These are phyloP conservation scores for Agonopterix alstromeriana DNA, from an alignment of 2,888 invertebrate genomes.

Conservation along the genomic window DNA sequence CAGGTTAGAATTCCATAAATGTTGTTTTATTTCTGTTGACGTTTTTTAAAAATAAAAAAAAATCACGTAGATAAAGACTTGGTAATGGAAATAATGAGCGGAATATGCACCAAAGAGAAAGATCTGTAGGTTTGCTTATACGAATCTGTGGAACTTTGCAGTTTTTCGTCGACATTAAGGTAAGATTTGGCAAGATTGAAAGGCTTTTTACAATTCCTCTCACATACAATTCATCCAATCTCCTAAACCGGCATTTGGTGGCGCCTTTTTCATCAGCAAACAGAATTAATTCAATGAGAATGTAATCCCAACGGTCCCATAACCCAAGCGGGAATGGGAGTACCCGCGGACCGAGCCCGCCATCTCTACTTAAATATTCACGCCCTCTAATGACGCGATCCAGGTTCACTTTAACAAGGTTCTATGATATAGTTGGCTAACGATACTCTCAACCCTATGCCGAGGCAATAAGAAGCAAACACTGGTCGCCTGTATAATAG, in stretches of 20 bases:
- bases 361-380: constrained; percentile 67
- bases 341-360: constrained; percentile 43
- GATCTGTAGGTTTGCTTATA: too few species aligned
- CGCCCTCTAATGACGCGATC: constrained; percentile 67
- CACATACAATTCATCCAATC: constrained; percentile 25
- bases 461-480: not conserved
- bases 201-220: constrained; percentile 3
- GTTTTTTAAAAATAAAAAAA: not conserved
- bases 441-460: constrained; percentile 21
- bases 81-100: not conserved
- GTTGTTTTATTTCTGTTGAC: not conserved
- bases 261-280: constrained; percentile 50
- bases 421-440: constrained; percentile 31
- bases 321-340: constrained; percentile 46
- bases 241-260: constrained; percentile 28
- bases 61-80: not conserved
- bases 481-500: constrained; percentile 1
- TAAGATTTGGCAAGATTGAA: not conserved
- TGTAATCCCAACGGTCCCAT: constrained; percentile 57
- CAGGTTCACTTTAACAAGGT: constrained; percentile 49
- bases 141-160: too few species aligned
- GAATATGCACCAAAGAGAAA: too few species aligned
- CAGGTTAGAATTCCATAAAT: not conserved
- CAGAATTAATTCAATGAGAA: constrained; percentile 61
- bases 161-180: too few species aligned